Evolutionary conservation across 37 sponge, comb jelly and placozoan genomes (phyloP), one percentile per base, ranked within the genome.

Genomic region (Dysidea cf. avara): DNA sequence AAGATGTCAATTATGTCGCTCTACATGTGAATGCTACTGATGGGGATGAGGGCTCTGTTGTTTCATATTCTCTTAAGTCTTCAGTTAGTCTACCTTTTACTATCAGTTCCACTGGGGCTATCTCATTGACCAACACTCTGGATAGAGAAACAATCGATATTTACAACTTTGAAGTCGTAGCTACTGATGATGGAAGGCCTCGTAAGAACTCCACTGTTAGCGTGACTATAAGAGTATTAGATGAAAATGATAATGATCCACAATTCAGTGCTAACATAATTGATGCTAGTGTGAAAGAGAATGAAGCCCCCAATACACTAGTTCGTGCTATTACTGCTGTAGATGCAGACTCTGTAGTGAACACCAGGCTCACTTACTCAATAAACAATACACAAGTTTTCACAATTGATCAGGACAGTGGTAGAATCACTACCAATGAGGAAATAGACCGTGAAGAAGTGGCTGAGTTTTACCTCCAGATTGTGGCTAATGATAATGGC

Each of bases 211-310:
- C 80, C 53, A 37, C 59, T 61, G 59, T 48, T 30, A 17, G 7
- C 0, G 77, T 81, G 30, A 30, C 6, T 1, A 36, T 87, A 0
- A 64, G 16, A 5, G 72, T 87, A 11, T 0, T 46, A 66, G 87
- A 87, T 62, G 53, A 71, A n/a, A 81, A 87, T 64, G 87, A 87
- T 53, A 69, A 75, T 48, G n/a, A 48, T 20, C 89, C 89, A 3
- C 39, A 34, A 21, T 78, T 88, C 30, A 11, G 18, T 5, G 22
- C 5, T 2, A 14, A 14, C 20, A 4, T 1, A 16, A 67, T 58
- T 70, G 25, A 11, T 38, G 80, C 52, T 7, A 11, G 29, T 14
- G 67, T 87, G 4, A 18, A 13, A 1, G 88, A 87, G 61, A 54
- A 17, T 22, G 65, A 29, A 7, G 5, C 4, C 4, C 4, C 24